Conservation (phyloP, 53 echinoderm and acorn worm genomes). For the Echinometra lucunter region DNA sequence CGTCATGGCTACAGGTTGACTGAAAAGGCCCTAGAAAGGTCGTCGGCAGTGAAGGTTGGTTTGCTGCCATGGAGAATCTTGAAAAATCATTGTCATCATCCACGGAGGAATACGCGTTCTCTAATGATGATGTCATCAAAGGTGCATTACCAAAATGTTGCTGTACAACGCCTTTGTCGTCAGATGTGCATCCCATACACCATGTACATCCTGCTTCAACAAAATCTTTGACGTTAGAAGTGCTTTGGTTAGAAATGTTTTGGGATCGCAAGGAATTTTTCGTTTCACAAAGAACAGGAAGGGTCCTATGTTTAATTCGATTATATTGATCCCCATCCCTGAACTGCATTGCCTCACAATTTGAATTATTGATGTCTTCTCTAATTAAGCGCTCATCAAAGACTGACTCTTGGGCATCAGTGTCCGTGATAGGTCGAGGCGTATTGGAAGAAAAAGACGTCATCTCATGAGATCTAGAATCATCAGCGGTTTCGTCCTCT, state of each 20-base stretch:
- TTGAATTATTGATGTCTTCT: background rate
- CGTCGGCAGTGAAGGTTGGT: background rate
- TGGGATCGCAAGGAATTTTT: background rate
- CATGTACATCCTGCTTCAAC: background rate
- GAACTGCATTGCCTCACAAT: background rate
- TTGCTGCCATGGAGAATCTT: background rate
- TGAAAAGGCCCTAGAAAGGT: too few species aligned
- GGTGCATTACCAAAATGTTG: background rate
- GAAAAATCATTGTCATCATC: background rate
- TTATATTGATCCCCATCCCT: background rate
- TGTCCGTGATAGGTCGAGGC: background rate
- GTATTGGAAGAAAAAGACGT: background rate
- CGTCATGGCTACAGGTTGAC: too few species aligned
- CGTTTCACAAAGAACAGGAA: background rate
- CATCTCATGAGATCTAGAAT: background rate
- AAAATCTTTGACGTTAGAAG: background rate
- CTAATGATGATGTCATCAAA: background rate
- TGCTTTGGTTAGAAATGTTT: background rate
- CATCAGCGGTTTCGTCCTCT: background rate
- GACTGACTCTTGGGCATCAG: background rate
- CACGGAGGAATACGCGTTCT: background rate
- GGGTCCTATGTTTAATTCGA: background rate
- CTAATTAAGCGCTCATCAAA: background rate
- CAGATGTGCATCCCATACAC: background rate
- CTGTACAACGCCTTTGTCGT: background rate